These are phyloP conservation scores for Syritta pipiens DNA, from an alignment of 2,888 invertebrate genomes.

Conservation along the genomic window DNA sequence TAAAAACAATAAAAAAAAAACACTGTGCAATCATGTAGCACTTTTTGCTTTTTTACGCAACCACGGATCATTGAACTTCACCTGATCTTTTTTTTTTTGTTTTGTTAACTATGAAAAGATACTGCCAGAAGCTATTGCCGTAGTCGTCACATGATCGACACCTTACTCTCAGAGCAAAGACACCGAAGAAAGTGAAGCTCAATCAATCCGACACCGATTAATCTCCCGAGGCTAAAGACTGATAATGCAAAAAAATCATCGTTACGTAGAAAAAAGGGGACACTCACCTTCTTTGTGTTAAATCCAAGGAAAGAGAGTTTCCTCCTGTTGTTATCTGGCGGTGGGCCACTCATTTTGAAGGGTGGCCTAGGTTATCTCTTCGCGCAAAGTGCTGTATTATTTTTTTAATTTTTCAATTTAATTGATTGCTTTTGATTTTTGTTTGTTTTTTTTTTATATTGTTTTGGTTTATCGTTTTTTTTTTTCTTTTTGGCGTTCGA, in stretches of 20 bases:
- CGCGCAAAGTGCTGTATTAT: too few species aligned
- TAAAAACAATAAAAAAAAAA: too few species aligned
- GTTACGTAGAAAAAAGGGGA: not conserved
- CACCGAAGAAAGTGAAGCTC: not conserved
- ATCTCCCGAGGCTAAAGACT: not conserved
- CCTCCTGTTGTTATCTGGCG: conserved; percentile 82
- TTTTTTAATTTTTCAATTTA: not conserved
- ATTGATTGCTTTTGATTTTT: not conserved
- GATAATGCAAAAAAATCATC: not conserved
- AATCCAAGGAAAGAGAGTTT: conserved; percentile 88
- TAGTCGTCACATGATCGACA: conserved; percentile 6
- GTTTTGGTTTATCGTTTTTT: not conserved
- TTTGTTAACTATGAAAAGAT: not conserved
- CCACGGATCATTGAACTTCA: not conserved
- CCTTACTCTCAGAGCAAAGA: not conserved
- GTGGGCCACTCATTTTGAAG: conserved; percentile 76
- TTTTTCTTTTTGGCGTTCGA: not conserved
- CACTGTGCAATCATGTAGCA: not conserved
- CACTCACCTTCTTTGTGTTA: conserved; percentile 81
- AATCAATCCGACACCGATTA: not conserved
- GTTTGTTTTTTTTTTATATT: not conserved
- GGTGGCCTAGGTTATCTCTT: conserved; percentile 44
- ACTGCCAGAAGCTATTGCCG: conserved; percentile 12
- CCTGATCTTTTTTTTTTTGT: not conserved
- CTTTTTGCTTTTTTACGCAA: conserved; percentile 1